Evolutionary conservation across 1,140 invertebrate genomes (phyloP).

Genomic region (Aphis craccivora): DNA sequence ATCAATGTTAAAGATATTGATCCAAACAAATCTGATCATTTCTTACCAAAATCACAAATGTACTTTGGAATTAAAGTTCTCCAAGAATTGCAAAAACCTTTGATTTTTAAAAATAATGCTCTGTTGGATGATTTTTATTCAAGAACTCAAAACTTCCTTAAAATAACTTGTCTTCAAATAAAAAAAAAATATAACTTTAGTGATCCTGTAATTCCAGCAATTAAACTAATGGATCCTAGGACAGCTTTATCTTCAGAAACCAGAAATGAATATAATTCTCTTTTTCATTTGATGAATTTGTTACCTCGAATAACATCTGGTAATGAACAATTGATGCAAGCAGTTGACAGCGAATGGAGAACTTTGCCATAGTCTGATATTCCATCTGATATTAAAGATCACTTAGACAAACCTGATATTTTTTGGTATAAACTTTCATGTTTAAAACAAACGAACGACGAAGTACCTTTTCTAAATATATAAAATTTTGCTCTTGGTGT

Average conservation of each 20-base stretch:
- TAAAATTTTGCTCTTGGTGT: not conserved
- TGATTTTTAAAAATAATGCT: too few species aligned
- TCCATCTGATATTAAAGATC: not conserved
- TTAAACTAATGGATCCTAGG: constrained; percentile 22
- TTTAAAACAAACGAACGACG: not conserved
- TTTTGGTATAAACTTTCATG: constrained; percentile 7
- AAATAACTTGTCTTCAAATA: not conserved
- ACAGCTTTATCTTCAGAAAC: not conserved
- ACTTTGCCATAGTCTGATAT: not conserved
- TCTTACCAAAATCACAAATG: too few species aligned
- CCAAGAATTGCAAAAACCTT: too few species aligned
- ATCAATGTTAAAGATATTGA: too few species aligned
- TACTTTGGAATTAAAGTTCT: too few species aligned
- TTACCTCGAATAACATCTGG: not conserved
- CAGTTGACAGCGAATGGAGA: constrained; percentile 16
- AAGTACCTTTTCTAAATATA: not conserved
- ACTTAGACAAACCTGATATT: not conserved
- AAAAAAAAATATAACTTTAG: constrained; percentile 21
- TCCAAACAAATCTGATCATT: too few species aligned
- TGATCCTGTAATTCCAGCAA: constrained; percentile 12
- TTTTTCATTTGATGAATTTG: not conserved
- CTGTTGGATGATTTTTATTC: too few species aligned
- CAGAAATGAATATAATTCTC: not conserved
- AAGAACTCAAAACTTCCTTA: not conserved
- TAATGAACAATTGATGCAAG: not conserved